Conservation (phyloP, 1,140 invertebrate genomes). For the Diachasma alloeum region DNA sequence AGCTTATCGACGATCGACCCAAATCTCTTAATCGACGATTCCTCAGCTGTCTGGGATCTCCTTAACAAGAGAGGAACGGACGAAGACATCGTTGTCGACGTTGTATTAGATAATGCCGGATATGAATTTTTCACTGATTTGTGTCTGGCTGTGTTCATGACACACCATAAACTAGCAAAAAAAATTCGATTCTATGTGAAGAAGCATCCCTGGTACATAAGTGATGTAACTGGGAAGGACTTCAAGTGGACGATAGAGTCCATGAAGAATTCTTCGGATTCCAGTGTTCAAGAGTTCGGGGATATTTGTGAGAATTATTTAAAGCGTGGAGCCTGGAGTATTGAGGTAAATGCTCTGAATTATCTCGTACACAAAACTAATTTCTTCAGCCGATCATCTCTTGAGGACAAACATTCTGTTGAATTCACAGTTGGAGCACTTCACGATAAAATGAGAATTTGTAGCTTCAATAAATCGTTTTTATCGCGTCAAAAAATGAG, state of each 20-base stretch:
- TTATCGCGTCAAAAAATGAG: too few relatives aligned
- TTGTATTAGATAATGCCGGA: constrained; percentile 93
- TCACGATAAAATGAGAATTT: too few relatives aligned
- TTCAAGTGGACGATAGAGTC: constrained; percentile 75
- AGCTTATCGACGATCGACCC: constrained; percentile 71
- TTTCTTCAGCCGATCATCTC: too few relatives aligned
- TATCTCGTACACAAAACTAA: too few relatives aligned
- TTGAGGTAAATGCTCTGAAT: constrained; percentile 47
- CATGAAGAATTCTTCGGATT: constrained; percentile 54
- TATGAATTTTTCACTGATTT: constrained; percentile 94
- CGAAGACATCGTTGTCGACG: constrained; percentile 67
- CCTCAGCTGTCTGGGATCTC: constrained; percentile 66
- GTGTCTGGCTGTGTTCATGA: constrained; percentile 83
- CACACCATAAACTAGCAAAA: constrained; percentile 71
- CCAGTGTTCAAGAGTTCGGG: constrained; percentile 61
- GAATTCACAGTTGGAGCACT: too few relatives aligned
- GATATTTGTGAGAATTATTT: constrained; percentile 69
- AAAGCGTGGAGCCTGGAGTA: constrained; percentile 61
- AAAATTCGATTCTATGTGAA: constrained; percentile 89
- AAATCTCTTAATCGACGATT: constrained; percentile 77
- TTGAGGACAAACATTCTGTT: too few relatives aligned
- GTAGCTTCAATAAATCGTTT: too few relatives aligned
- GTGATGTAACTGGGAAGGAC: constrained; percentile 84
- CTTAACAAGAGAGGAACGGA: constrained; percentile 37
- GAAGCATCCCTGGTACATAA: constrained; percentile 95